phyloP scores from a whole-genome alignment of 1,140 invertebrate species.

The Olivierus martensii region DNA sequence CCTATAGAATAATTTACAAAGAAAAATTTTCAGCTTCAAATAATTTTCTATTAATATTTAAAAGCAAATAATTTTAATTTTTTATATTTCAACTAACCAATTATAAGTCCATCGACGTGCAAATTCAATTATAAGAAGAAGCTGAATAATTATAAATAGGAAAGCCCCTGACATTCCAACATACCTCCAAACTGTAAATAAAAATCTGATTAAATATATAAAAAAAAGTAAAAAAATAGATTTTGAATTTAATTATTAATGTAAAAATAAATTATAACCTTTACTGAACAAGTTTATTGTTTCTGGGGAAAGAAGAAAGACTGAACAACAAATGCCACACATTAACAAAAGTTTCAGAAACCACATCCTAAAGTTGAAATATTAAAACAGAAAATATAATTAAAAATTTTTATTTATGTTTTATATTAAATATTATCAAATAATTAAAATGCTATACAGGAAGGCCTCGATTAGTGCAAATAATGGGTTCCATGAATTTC shows the following conservation, averaged over 20 bases:
- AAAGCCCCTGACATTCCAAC: conserved; percentile 95
- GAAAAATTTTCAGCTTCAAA: too few species aligned
- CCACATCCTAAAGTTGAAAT: conserved; percentile 21
- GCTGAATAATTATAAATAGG: conserved; percentile 90
- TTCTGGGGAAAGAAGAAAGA: conserved; percentile 23
- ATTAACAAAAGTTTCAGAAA: conserved; percentile 24
- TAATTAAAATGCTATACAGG: too few species aligned
- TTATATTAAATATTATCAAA: too few species aligned
- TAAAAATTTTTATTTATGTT: too few species aligned
- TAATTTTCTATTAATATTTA: too few species aligned
- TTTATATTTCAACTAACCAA: conserved; percentile 55
- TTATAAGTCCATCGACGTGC: conserved; percentile 91
- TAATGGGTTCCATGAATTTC: too few species aligned
- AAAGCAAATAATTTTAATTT: neutral
- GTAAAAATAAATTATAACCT: conserved; percentile 1
- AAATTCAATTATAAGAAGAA: conserved; percentile 94
- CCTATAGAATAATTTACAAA: conserved; percentile 6
- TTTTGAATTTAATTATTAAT: conserved; percentile 30
- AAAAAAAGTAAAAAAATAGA: conserved; percentile 76
- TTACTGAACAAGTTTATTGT: conserved; percentile 7
- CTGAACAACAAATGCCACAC: conserved; percentile 21
- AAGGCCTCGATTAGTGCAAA: too few species aligned
- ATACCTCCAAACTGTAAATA: conserved; percentile 77
- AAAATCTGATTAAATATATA: conserved; percentile 55
- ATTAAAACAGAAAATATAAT: too few species aligned